phyloP scores from a whole-genome alignment of 2,113 vertebrate species.

The Coturnix japonica region DNA sequence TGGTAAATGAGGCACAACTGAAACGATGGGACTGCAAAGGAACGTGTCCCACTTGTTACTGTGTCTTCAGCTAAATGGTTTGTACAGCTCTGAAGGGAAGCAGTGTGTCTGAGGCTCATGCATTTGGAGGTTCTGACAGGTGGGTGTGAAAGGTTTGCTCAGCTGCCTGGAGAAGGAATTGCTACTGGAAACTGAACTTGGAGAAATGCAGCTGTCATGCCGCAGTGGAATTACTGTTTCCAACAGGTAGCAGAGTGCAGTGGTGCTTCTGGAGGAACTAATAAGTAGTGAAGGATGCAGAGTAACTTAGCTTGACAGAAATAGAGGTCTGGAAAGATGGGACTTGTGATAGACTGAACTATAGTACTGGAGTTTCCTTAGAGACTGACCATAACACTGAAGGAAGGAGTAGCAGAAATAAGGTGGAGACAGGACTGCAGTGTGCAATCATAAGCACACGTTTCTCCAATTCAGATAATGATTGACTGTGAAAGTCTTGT shows the following conservation, averaged over 20 bases:
- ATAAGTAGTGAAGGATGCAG: not conserved
- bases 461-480: not conserved
- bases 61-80: not conserved
- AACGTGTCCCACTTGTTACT: not conserved
- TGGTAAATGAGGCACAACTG: not conserved
- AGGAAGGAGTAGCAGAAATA: not conserved
- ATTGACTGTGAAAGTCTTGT: not conserved
- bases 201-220: not conserved
- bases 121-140: not conserved
- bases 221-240: not conserved
- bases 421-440: not conserved
- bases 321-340: not conserved
- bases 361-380: not conserved
- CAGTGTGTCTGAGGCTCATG: not conserved
- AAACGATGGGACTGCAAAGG: not conserved
- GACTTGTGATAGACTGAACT: not conserved
- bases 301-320: not conserved
- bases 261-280: not conserved
- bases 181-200: not conserved
- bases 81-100: not conserved
- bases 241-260: not conserved
- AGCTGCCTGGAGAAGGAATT: not conserved
- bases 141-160: not conserved
- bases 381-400: not conserved
- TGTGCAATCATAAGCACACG: accelerated